Conservation (phyloP, 2,888 invertebrate genomes). For the Cremastinae sp. region DNA sequence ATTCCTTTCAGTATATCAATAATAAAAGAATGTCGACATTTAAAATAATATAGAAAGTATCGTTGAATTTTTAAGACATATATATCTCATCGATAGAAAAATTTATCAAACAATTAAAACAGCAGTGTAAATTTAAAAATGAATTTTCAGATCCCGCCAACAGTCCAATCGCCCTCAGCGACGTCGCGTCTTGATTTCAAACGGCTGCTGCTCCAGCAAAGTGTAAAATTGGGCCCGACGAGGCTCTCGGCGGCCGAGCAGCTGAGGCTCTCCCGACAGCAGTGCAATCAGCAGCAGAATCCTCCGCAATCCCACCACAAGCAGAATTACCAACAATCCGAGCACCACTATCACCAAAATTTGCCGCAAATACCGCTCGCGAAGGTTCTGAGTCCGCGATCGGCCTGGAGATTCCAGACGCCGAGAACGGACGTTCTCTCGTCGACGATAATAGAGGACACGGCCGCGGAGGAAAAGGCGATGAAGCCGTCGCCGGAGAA, state of each 20-base stretch:
- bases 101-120: too few relatives aligned
- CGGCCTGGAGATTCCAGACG: conserved; percentile 88
- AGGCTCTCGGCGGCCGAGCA: conserved; percentile 91
- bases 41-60: too few relatives aligned
- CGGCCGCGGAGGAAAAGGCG: conserved; percentile 88
- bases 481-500: conserved; percentile 78
- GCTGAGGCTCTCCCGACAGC: conserved; percentile 85
- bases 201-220: conserved; percentile 88
- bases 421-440: conserved; percentile 92
- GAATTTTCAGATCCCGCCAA: conserved; percentile 69
- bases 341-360: conserved; percentile 78
- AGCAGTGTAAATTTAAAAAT: too few relatives aligned
- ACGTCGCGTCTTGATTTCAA: conserved; percentile 93
- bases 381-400: conserved; percentile 87
- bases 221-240: conserved; percentile 85
- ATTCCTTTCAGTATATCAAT: too few relatives aligned
- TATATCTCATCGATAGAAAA: too few relatives aligned
- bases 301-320: conserved; percentile 65
- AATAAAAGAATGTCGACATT: too few relatives aligned
- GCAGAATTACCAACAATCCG: conserved; percentile 69
- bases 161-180: conserved; percentile 83
- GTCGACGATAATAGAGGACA: conserved; percentile 92
- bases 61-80: too few relatives aligned
- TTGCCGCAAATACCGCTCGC: conserved; percentile 71
- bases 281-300: conserved; percentile 75